These are phyloP conservation scores for Corapipo altera DNA, from an alignment of 2,113 vertebrate species.

Conservation along the genomic window DNA sequence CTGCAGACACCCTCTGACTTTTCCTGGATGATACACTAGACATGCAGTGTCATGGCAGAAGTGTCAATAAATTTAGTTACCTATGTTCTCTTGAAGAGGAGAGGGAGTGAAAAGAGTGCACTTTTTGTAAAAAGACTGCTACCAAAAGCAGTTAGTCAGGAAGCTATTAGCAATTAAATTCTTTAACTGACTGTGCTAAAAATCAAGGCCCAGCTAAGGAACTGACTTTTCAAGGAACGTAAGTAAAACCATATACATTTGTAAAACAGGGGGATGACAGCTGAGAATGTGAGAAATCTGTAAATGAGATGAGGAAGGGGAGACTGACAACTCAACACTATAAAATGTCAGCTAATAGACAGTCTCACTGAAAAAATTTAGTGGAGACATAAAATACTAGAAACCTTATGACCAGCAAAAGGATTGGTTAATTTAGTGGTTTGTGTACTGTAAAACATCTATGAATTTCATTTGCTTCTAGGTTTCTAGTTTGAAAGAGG, in stretches of 20 bases:
- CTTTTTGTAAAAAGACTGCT: neutral
- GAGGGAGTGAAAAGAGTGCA: neutral
- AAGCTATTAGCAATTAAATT: neutral
- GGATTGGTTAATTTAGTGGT: neutral
- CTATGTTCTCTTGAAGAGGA: neutral
- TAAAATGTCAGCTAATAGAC: accelerated
- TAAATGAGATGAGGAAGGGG: neutral
- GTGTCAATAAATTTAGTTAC: neutral
- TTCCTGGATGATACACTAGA: neutral
- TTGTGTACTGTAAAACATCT: neutral
- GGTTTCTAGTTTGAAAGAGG: neutral
- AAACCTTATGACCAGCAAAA: neutral
- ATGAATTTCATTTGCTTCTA: neutral
- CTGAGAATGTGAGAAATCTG: neutral
- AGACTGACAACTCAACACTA: neutral
- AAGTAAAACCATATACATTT: neutral
- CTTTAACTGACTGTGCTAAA: neutral
- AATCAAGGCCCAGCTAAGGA: neutral
- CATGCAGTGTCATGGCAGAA: neutral
- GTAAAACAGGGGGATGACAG: neutral
- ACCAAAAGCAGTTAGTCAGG: neutral
- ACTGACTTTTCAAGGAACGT: neutral
- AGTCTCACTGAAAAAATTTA: neutral
- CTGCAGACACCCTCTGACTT: neutral
- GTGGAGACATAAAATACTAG: neutral